These are phyloP conservation scores for Axinella damicornis DNA, from an alignment of 37 sponge, comb jelly and placozoan genomes.

Conservation along the genomic window DNA sequence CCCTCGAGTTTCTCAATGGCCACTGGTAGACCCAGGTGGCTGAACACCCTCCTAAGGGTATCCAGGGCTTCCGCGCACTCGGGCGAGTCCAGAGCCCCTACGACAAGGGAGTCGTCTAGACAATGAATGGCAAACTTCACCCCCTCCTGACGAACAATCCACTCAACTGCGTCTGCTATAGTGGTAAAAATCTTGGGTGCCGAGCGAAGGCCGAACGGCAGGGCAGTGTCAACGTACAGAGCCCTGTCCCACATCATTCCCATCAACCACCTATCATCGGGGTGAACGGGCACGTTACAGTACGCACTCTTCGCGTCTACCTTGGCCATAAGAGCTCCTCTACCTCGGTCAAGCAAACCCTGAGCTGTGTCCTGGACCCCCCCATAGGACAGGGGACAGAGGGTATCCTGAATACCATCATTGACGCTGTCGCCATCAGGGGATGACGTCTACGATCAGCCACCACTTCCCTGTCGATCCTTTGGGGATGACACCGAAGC, in stretches of 20 bases:
- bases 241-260: no score
- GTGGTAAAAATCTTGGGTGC: no score
- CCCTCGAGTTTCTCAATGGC: constrained; percentile 25
- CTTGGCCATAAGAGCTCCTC: no score
- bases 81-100: constrained; percentile 8
- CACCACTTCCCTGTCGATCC: constrained; percentile 6
- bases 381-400: constrained; percentile 22
- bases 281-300: no score
- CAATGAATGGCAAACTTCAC: no score
- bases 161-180: no score
- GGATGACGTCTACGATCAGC: constrained; percentile 15
- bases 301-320: no score
- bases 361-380: background rate
- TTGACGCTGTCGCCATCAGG: constrained; percentile 22
- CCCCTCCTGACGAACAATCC: no score
- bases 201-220: no score
- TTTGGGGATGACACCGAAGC: constrained; percentile 24
- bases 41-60: constrained; percentile 11
- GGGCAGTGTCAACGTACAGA: no score
- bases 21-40: constrained; percentile 21
- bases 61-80: constrained; percentile 14
- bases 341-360: background rate
- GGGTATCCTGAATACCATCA: background rate
- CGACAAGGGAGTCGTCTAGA: constrained; percentile 12
- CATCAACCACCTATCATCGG: no score